Percentiles rank a stretch among this genome's conserved stretches.
Conservation (phyloP, 2,113 vertebrate genomes). For the Cephalophus harveyi region DNA sequence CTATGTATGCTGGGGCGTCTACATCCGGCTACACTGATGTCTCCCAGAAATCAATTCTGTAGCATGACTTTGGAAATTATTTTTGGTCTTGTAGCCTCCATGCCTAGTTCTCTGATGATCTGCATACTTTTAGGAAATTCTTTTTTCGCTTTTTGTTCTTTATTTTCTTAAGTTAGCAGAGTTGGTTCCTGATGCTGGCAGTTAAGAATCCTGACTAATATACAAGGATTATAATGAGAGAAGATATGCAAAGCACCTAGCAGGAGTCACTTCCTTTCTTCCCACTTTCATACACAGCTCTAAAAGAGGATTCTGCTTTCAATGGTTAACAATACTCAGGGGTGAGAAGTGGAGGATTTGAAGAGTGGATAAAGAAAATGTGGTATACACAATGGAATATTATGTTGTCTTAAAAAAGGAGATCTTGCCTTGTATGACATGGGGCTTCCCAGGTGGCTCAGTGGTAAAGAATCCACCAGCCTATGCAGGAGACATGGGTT, state of each 20-base stretch:
- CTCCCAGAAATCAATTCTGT: not conserved
- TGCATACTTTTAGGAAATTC: not conserved
- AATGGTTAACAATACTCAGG: not conserved
- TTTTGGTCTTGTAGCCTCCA: not conserved
- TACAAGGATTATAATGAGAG: not conserved
- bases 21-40: not conserved
- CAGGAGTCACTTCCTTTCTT: not conserved
- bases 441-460: not conserved
- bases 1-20: fast-evolving
- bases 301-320: not conserved
- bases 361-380: not conserved
- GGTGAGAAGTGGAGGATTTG: not conserved
- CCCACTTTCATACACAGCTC: not conserved
- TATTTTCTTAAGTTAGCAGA: not conserved
- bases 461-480: not conserved
- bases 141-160: not conserved
- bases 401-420: not conserved
- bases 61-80: not conserved
- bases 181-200: not conserved
- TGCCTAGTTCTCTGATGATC: not conserved
- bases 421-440: not conserved
- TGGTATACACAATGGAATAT: not conserved
- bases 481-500: not conserved
- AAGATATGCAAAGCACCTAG: not conserved
- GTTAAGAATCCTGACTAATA: not conserved